Evolutionary conservation across 2,888 invertebrate species (phyloP).

Genomic region (Drosophila tanythrix): DNA sequence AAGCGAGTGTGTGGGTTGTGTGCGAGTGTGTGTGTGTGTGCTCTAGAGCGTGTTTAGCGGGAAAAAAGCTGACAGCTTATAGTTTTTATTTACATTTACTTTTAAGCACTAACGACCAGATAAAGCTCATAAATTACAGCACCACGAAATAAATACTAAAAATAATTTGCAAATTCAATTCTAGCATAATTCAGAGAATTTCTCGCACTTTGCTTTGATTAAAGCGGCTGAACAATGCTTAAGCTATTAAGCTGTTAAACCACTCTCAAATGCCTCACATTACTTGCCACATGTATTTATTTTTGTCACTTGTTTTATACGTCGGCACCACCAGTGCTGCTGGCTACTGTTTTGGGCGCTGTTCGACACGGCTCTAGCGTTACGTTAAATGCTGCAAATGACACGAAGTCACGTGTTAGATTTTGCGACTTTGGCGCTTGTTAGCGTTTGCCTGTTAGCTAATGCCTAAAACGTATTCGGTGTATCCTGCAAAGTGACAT

Average conservation of each 20-base stretch:
- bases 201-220: constrained; percentile 31
- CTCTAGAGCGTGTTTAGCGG: constrained; percentile 8
- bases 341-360: constrained; percentile 22
- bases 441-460: constrained; percentile 70
- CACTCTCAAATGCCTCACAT: constrained; percentile 1
- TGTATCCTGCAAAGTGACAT: constrained; percentile 69
- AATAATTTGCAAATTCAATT: constrained; percentile 3
- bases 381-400: constrained; percentile 74
- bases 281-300: constrained; percentile 1
- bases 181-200: not conserved
- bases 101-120: not conserved
- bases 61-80: constrained; percentile 1
- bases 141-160: not conserved
- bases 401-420: constrained; percentile 82
- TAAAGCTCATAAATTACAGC: not conserved
- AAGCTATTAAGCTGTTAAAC: constrained; percentile 43
- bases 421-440: constrained; percentile 77
- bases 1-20: constrained; percentile 1
- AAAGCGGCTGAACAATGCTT: constrained; percentile 41
- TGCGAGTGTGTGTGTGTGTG: constrained; percentile 8
- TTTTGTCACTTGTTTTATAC: constrained; percentile 15
- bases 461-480: constrained; percentile 77
- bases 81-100: not conserved
- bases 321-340: constrained; percentile 30
- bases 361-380: constrained; percentile 29